Percentiles rank a stretch among this genome's conserved stretches.
Conservation (phyloP, 2,113 vertebrate genomes). For the Mixornis gularis region DNA sequence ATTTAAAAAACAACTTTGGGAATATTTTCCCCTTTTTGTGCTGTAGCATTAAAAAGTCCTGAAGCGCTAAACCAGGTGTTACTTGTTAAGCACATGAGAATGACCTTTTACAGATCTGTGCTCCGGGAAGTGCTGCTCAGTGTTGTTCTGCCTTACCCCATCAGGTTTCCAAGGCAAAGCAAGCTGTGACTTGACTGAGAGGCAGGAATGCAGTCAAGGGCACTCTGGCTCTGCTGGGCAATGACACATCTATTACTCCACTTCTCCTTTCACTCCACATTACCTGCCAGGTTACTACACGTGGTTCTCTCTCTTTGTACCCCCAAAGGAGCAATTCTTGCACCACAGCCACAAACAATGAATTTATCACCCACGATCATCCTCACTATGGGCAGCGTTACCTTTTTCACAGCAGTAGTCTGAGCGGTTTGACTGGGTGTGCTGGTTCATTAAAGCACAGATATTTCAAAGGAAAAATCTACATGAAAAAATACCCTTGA, state of each 20-base stretch:
- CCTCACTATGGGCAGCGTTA: neutral
- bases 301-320: neutral
- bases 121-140: neutral
- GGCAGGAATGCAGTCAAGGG: neutral
- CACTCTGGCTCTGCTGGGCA: neutral
- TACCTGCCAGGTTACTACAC: neutral
- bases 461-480: constrained; percentile 17
- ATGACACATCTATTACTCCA: neutral
- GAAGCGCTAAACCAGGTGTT: neutral
- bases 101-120: too few relatives aligned
- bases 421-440: constrained; percentile 10
- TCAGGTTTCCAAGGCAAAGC: neutral
- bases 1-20: neutral
- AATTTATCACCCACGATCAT: neutral
- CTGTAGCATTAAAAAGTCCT: neutral
- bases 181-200: neutral
- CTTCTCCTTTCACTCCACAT: neutral
- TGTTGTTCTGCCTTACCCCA: neutral
- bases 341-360: neutral
- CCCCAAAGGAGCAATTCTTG: neutral
- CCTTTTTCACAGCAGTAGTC: neutral
- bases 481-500: neutral
- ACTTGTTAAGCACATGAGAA: neutral
- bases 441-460: neutral
- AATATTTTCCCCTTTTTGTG: neutral